A percentile compares a stretch with the other conserved stretches of the same genome.
These are phyloP conservation scores for Acrocephalus arundinaceus DNA, from an alignment of 2,113 vertebrate genomes.

Conservation along the genomic window DNA sequence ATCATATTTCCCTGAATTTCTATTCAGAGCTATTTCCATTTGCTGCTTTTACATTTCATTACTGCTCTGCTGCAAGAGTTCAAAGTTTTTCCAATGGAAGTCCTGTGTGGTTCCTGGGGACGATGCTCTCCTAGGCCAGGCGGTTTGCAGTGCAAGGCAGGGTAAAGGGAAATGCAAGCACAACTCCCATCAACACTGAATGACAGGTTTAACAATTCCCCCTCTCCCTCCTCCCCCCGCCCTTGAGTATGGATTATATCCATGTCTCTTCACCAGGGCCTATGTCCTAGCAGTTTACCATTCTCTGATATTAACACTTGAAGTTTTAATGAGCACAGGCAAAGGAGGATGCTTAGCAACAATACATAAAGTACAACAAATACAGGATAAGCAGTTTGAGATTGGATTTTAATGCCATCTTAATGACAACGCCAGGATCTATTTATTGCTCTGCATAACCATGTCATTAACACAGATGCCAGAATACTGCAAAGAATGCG, in stretches of 20 bases:
- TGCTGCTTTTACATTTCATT: constrained; percentile 11
- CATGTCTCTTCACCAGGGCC: not conserved
- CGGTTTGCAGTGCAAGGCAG: not conserved
- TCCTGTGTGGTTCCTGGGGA: not conserved
- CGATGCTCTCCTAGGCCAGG: not conserved
- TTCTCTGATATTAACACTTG: not conserved
- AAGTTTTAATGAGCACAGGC: constrained; percentile 35
- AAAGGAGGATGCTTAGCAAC: constrained; percentile 26
- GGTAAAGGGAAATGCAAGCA: not conserved
- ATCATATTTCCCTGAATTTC: not conserved
- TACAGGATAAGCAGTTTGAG: not conserved
- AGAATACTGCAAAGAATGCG: not conserved
- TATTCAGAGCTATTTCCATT: not conserved
- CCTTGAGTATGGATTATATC: not conserved
- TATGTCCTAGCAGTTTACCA: not conserved
- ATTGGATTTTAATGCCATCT: constrained; percentile 38
- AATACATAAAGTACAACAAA: constrained; percentile 5
- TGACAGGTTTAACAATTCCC: not conserved
- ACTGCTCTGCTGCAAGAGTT: not conserved
- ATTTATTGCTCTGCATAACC: not conserved
- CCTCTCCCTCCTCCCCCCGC: not conserved
- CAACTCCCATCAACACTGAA: not conserved
- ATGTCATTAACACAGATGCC: not conserved
- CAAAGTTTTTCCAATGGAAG: not conserved
- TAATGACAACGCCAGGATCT: not conserved